Base-by-base conservation (phyloP, 2,113 vertebrate species). In the Cryptotis parvus region DNA sequence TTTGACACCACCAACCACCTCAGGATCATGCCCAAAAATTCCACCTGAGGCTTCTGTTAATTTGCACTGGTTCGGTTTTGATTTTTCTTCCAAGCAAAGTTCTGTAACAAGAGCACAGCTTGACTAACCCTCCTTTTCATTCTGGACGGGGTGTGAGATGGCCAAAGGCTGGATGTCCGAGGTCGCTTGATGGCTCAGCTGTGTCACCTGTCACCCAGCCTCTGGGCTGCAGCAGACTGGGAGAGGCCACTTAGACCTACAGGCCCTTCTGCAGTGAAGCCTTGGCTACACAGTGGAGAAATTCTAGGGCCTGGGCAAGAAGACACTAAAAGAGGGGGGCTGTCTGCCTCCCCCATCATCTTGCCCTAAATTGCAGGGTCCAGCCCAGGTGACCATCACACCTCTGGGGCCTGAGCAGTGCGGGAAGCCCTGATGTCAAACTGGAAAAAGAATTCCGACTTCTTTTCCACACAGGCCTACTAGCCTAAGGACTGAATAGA, bases 51-150 rank as follows among this genome's bases (percentile, higher is more conserved):
- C 31, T 92, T 69, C 63, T 68, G 35, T 15, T 77, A 90, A 2
- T 92, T 81, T 92, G 9, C 20, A 31, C 41, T 55, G 22, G 26
- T 87, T 75, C 70, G 26, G 37, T 58, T 45, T 37, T 24, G 22
- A 58, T 72, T 89, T 81, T 55, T 27, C 66, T 82, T 78, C 52
- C 93, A 84, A 74, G 18, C 18, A 58, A 58, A 58, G 55, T 24
- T 58, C 55, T 24, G 20, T 58, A 58, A 58, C 55, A 9, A 49
- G 45, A 58, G 55, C 22, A 58, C 55, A 58, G 55, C 55, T 58
- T 22, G 55, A 58, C 18, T 58, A 24, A 58, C 27, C 63, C 4
- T 31, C 63, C 27, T 22, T 65, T 65, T 65, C 22, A 29, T 29
- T 65, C 29, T 65, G 63, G 63, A 29, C 26, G 14, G 63, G 29